Evolutionary conservation across 2,888 invertebrate species (phyloP), one percentile per base, ranked within the genome.

Genomic region (Leptopterna dolabrata): DNA sequence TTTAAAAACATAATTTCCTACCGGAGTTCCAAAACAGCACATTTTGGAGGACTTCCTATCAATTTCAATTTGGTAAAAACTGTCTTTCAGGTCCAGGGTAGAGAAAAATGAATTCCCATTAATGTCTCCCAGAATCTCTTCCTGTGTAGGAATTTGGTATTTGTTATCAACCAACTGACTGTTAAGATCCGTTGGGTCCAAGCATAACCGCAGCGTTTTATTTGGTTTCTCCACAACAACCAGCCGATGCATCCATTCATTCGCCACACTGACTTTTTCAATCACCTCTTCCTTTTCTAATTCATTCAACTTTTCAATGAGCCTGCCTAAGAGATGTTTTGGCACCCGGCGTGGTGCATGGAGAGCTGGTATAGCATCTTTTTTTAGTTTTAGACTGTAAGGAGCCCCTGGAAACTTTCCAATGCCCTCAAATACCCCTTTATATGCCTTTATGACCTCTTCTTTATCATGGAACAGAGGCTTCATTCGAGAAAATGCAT

Each of bases 101-200:
- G 47, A 70, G 29, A 19, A 27, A 11, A 11, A 27, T n/a, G 9
- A 19, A 14, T 47, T 47, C 14, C n/a, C n/a, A n/a, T n/a, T n/a
- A n/a, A n/a, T n/a, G n/a, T n/a, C n/a, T 14, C 47, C 81, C 70
- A 89, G 88, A 14, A 91, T 82, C 87, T 91, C 90, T 41, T 91
- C 90, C 41, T 90, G 89, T 7, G 88, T 90, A 3, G 91, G 90
- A n/a, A 91, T 89, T 55, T 89, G 89, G 89, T 88, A 90, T 87
- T 90, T 88, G 41, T 90, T 89, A 71, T 90, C 55, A 83, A 89
- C 87, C 9, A 91, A 90, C 24, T 78, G 88, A 36, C 86, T 82
- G 88, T 91, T 91, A n/a, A n/a, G 87, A 86, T 91, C 76, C 70
- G 88, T 89, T 11, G 91, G 90, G 88, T 91, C 91, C n/a, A 91